Conservation (phyloP, 2,113 vertebrate species). For the Xenopus laevis region DNA sequence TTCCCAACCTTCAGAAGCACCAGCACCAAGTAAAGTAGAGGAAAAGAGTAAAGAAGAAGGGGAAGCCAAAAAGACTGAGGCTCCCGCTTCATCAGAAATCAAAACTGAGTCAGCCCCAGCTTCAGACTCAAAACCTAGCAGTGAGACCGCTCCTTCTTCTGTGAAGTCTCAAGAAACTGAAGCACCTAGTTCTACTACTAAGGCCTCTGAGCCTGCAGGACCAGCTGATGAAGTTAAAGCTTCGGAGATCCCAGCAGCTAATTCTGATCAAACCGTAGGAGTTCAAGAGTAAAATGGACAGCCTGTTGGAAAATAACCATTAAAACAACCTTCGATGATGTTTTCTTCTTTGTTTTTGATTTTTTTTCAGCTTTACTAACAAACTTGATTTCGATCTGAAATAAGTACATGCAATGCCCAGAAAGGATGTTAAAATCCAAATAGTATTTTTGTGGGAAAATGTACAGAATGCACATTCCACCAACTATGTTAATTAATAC, state of each 20-base stretch:
- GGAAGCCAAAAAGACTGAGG: slow-evolving; percentile 98
- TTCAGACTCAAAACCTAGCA: slow-evolving; percentile 83
- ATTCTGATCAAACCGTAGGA: slow-evolving; percentile 91
- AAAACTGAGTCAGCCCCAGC: slow-evolving; percentile 74
- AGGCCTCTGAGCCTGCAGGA: slow-evolving; percentile 72
- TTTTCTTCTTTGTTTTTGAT: slow-evolving; percentile 51
- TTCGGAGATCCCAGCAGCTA: slow-evolving; percentile 73
- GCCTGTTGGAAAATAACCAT: slow-evolving; percentile 72
- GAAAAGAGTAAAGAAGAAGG: slow-evolving; percentile 79
- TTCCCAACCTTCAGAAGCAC: slow-evolving; percentile 65
- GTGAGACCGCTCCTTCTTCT: slow-evolving; percentile 74
- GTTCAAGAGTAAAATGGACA: slow-evolving; percentile 93
- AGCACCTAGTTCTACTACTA: slow-evolving; percentile 74
- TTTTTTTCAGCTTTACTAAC: slow-evolving; percentile 74
- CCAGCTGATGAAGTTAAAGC: slow-evolving; percentile 78
- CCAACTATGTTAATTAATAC: slow-evolving; percentile 58
- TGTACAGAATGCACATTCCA: slow-evolving; percentile 77
- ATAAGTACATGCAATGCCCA: slow-evolving; percentile 71
- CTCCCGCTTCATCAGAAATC: slow-evolving; percentile 75
- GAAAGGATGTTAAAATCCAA: slow-evolving; percentile 46
- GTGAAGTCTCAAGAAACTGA: slow-evolving; percentile 73
- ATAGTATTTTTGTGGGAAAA: slow-evolving; percentile 67
- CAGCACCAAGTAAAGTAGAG: slow-evolving; percentile 68
- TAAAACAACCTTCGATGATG: slow-evolving; percentile 64
- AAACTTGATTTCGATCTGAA: slow-evolving; percentile 73